These are phyloP conservation scores for Spheniscus humboldti DNA, from an alignment of 2,797 vertebrate species.

Conservation along the genomic window DNA sequence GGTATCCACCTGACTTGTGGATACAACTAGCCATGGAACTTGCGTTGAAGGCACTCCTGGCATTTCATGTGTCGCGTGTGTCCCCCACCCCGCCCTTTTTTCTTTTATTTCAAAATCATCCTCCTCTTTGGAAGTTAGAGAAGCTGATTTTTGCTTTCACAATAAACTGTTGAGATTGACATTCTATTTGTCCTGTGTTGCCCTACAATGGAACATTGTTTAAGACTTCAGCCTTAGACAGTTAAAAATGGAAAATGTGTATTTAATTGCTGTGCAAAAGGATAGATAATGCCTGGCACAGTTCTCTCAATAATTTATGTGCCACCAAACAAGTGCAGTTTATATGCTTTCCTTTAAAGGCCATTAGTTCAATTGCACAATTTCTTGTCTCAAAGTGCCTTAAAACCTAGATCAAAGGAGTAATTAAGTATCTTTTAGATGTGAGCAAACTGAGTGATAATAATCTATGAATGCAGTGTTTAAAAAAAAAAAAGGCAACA, in stretches of 20 bases:
- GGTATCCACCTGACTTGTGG: neutral
- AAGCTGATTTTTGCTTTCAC: neutral
- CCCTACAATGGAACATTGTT: constrained; percentile 39
- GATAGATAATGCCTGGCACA: constrained; percentile 28
- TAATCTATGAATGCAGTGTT: neutral
- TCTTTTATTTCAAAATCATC: neutral
- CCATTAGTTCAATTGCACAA: neutral
- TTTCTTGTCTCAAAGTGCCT: neutral
- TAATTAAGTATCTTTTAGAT: neutral
- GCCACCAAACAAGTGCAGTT: constrained; percentile 41
- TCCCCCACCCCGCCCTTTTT: no score
- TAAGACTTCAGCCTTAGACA: constrained; percentile 27
- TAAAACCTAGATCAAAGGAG: neutral
- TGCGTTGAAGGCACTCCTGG: neutral
- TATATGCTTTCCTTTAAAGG: constrained; percentile 19
- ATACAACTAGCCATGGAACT: neutral
- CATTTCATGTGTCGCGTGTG: neutral
- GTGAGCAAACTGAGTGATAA: neutral
- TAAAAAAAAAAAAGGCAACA: neutral
- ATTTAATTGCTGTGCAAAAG: constrained; percentile 43
- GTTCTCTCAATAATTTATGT: constrained; percentile 44
- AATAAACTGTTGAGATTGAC: neutral
- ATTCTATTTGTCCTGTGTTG: constrained; percentile 30
- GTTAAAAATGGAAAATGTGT: constrained; percentile 58
- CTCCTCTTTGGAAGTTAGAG: neutral